A percentile compares a stretch with the other conserved stretches of the same genome.
Evolutionary conservation across 2,113 vertebrate genomes (phyloP).

Genomic region (Bos indicus): DNA sequence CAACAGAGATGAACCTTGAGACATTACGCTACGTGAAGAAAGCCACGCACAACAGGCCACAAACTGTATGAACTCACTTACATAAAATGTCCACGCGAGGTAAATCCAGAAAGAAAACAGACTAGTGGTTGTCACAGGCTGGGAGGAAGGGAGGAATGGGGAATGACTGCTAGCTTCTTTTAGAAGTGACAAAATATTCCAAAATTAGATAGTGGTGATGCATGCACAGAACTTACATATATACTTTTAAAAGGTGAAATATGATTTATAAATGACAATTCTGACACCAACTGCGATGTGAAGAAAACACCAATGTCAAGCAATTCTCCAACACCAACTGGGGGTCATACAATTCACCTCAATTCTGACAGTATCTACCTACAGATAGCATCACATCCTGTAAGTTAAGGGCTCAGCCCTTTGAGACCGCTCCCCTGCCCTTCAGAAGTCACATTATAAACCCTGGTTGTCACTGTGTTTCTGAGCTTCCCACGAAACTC

Average conservation of each 20-base stretch:
- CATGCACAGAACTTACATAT: not conserved
- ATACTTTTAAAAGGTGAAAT: not conserved
- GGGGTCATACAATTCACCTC: not conserved
- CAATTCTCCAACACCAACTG: not conserved
- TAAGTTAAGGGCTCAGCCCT: not conserved
- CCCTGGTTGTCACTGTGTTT: not conserved
- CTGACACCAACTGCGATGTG: not conserved
- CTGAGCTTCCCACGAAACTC: not conserved
- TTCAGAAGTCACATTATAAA: not conserved
- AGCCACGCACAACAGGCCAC: not conserved
- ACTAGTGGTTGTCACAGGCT: not conserved
- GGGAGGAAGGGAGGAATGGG: not conserved
- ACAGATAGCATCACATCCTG: not conserved
- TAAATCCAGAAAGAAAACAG: not conserved
- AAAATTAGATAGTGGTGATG: not conserved
- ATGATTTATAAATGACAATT: not conserved
- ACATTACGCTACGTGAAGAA: not conserved
- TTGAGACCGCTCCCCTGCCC: not conserved
- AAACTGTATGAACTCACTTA: not conserved
- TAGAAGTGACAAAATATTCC: not conserved
- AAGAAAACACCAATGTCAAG: not conserved
- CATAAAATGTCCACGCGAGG: not conserved
- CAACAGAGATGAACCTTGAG: not conserved
- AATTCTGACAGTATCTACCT: not conserved
- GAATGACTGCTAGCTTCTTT: not conserved